A percentile compares a stretch with the other conserved stretches of the same genome.
phyloP scores from a whole-genome alignment of 2,888 invertebrate genomes.

The Leptinotarsa tumamoca region DNA sequence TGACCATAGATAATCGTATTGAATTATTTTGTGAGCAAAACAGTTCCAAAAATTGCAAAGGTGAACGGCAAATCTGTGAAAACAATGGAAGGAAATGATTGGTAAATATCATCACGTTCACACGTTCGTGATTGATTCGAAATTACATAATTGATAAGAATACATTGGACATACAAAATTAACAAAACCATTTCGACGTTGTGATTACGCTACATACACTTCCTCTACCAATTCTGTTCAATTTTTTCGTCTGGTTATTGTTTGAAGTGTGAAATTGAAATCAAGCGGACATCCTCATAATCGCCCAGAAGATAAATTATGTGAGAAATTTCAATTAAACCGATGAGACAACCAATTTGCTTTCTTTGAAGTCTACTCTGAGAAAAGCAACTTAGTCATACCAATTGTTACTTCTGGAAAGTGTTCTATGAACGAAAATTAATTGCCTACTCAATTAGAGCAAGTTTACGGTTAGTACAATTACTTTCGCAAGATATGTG shows the following conservation, averaged over 20 bases:
- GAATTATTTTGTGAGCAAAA: background rate
- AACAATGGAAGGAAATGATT: conserved; percentile 4
- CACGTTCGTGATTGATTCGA: background rate
- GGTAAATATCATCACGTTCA: background rate
- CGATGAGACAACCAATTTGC: conserved; percentile 3
- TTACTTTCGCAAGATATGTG: too few species aligned
- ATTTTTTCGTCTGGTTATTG: background rate
- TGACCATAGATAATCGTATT: background rate
- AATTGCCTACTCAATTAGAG: too few species aligned
- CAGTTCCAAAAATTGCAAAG: background rate
- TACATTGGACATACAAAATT: background rate
- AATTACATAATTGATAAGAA: background rate
- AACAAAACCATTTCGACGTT: background rate
- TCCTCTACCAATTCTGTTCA: background rate
- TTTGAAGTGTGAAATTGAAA: conserved; percentile 1
- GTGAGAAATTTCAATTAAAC: conserved; percentile 1
- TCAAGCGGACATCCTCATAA: conserved; percentile 7
- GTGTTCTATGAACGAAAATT: background rate
- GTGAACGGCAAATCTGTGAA: background rate
- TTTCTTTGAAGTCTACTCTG: background rate
- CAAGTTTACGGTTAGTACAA: too few species aligned
- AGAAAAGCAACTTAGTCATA: background rate
- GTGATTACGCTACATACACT: background rate
- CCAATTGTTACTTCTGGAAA: conserved; percentile 7
- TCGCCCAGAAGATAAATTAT: background rate